These are phyloP conservation scores for Celastrina argiolus DNA, from an alignment of 2,888 invertebrate genomes.

Conservation along the genomic window DNA sequence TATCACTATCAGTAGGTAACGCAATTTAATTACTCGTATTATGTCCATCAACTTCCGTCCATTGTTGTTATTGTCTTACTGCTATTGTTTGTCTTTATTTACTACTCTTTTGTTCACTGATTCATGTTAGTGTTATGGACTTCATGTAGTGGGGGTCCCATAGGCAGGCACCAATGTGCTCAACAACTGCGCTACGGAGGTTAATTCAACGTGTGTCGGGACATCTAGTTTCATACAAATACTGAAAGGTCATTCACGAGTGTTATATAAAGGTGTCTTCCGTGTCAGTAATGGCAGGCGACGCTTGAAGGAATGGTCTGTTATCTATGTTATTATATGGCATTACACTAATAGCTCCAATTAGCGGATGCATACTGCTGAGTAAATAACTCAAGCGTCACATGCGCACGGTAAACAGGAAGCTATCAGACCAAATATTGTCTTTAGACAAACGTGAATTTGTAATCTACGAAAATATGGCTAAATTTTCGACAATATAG, in stretches of 20 bases:
- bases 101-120: not conserved
- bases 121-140: no score
- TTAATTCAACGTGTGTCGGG: no score
- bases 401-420: no score
- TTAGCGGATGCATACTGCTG: not conserved
- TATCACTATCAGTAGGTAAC: not conserved
- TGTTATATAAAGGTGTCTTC: not conserved
- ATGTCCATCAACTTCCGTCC: conserved; percentile 20
- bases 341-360: not conserved
- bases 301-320: not conserved
- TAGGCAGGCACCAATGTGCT: no score
- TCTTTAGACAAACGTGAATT: no score
- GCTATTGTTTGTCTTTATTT: conserved; percentile 7
- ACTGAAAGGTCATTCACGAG: not conserved
- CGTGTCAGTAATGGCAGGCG: conserved; percentile 5
- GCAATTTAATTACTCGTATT: not conserved
- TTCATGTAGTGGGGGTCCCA: no score
- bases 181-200: no score
- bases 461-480: no score
- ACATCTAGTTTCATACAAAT: no score
- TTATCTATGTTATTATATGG: not conserved
- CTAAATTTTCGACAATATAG: no score
- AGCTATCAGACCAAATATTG: no score
- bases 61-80: conserved; percentile 24
- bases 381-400: not conserved